These are phyloP conservation scores for Lerema accius DNA, from an alignment of 1,140 invertebrate species.

Conservation along the genomic window DNA sequence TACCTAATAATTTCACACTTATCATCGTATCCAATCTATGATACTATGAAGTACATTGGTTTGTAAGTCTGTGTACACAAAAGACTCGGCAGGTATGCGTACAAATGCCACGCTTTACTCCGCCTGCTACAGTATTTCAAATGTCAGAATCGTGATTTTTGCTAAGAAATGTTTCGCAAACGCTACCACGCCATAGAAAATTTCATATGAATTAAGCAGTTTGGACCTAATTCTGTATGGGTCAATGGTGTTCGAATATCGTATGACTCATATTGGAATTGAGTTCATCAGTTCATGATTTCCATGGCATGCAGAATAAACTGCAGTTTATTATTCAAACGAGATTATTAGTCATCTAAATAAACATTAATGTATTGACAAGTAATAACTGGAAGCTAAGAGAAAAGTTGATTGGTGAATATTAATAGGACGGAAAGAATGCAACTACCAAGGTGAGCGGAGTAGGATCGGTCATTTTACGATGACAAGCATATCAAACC, in stretches of 20 bases:
- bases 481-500: constrained; percentile 38
- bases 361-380: constrained; percentile 4
- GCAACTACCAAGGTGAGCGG: constrained; percentile 22
- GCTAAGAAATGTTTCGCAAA: constrained; percentile 71
- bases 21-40: constrained; percentile 8
- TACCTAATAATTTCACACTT: background rate
- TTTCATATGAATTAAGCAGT: constrained; percentile 35
- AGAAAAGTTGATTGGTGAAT: constrained; percentile 30
- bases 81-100: constrained; percentile 56
- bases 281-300: background rate
- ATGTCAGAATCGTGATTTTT: constrained; percentile 81
- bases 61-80: constrained; percentile 8
- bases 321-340: background rate
- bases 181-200: constrained; percentile 41
- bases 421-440: constrained; percentile 28
- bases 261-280: constrained; percentile 16
- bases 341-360: constrained; percentile 2
- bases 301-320: background rate
- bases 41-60: constrained; percentile 13
- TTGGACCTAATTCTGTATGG: constrained; percentile 29
- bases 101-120: constrained; percentile 72
- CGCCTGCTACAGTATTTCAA: constrained; percentile 68
- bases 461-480: constrained; percentile 34
- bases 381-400: constrained; percentile 10
- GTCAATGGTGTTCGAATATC: constrained; percentile 7